phyloP scores from a whole-genome alignment of 2,888 invertebrate genomes.

The Eucera pruinosa region DNA sequence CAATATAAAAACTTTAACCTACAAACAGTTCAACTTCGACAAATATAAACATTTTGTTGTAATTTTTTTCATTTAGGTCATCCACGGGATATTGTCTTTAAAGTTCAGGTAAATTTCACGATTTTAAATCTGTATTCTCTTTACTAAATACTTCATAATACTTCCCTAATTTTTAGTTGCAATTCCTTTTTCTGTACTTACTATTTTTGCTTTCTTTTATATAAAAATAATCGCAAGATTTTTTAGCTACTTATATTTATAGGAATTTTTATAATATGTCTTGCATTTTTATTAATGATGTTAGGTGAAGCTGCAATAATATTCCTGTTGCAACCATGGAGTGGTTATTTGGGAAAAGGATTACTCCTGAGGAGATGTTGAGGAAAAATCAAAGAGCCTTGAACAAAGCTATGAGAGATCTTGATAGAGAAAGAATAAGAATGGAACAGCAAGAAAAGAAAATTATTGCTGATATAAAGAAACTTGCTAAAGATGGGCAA shows the following conservation, averaged over 20 bases:
- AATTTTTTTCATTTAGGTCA: background rate
- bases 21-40: background rate
- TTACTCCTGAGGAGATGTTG: conserved; percentile 99
- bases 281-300: background rate
- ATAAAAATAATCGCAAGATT: background rate
- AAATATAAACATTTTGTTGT: background rate
- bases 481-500: conserved; percentile 99
- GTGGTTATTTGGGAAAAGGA: conserved; percentile 98
- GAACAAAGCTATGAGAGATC: conserved; percentile 98
- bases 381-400: conserved; percentile 99
- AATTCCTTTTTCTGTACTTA: background rate
- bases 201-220: background rate
- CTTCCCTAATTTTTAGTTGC: background rate
- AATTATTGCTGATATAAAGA: conserved; percentile 98
- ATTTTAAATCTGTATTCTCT: background rate
- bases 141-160: background rate
- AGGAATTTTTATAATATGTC: background rate
- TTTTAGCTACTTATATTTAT: background rate
- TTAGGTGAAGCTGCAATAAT: background rate
- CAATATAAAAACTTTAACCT: conserved; percentile 22
- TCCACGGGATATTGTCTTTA: background rate
- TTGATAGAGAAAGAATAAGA: conserved; percentile 96
- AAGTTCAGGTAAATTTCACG: conserved; percentile 1
- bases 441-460: conserved; percentile 99
- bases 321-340: conserved; percentile 87